A percentile compares a stretch with the other conserved stretches of the same genome.
These are phyloP conservation scores for Ochropacha duplaris DNA, from an alignment of 2,888 invertebrate genomes.

Conservation along the genomic window DNA sequence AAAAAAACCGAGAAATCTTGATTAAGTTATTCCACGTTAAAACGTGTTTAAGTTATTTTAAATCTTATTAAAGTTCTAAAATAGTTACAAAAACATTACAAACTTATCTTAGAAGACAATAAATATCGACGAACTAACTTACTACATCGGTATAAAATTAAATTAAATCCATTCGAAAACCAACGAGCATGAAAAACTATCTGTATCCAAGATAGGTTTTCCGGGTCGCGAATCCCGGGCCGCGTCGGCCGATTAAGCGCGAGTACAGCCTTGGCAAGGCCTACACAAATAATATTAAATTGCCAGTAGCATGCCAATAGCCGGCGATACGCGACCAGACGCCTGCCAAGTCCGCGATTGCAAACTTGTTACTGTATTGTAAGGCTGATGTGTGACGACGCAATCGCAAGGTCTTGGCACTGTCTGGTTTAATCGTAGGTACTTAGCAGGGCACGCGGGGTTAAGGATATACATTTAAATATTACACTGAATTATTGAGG, in stretches of 20 bases:
- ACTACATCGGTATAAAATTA: neutral
- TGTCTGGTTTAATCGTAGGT: neutral
- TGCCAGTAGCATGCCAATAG: slow-evolving; percentile 74
- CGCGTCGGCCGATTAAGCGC: slow-evolving; percentile 53
- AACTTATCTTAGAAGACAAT: too few species aligned
- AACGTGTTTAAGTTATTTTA: too few species aligned
- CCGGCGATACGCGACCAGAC: slow-evolving; percentile 48
- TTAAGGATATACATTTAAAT: neutral
- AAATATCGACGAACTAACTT: too few species aligned
- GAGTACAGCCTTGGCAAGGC: slow-evolving; percentile 63
- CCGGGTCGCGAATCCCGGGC: slow-evolving; percentile 57
- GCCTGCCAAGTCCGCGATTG: slow-evolving; percentile 62
- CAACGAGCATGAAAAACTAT: slow-evolving; percentile 52
- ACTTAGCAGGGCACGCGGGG: neutral
- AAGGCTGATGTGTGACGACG: neutral
- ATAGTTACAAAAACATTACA: too few species aligned
- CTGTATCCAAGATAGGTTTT: slow-evolving; percentile 55
- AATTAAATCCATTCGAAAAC: slow-evolving; percentile 18
- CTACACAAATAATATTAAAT: slow-evolving; percentile 81
- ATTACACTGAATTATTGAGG: neutral
- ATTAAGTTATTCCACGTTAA: too few species aligned
- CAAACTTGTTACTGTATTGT: slow-evolving; percentile 30
- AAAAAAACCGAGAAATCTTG: too few species aligned
- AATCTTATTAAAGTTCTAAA: too few species aligned
- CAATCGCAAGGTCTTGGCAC: slow-evolving; percentile 1